These are phyloP conservation scores for Empidonax alnorum DNA, from an alignment of 2,113 vertebrate species.

Conservation along the genomic window DNA sequence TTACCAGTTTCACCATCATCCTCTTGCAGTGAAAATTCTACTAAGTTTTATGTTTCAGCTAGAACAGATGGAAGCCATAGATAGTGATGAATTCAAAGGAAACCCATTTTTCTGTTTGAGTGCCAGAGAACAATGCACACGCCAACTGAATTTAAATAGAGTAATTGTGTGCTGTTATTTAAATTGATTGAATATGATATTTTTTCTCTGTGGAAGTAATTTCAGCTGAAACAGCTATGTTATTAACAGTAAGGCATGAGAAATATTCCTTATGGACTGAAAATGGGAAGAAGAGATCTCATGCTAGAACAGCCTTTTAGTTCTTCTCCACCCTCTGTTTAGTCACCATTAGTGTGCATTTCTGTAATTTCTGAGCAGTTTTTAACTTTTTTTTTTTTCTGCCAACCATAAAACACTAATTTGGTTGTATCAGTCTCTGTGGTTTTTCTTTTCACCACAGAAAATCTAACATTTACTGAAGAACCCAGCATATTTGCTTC, in stretches of 20 bases:
- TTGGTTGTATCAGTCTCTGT: not conserved
- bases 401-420: not conserved
- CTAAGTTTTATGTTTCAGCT: slow-evolving; percentile 28
- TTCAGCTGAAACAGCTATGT: not conserved
- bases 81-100: slow-evolving; percentile 47
- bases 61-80: slow-evolving; percentile 53
- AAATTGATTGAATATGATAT: not conserved
- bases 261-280: not conserved
- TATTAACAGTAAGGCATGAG: not conserved
- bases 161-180: slow-evolving; percentile 19
- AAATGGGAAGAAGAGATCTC: not conserved
- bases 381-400: not conserved
- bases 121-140: slow-evolving; percentile 33
- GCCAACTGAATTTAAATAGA: slow-evolving; percentile 34
- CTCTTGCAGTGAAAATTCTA: slow-evolving; percentile 12
- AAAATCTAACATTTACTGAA: not conserved
- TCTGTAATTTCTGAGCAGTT: not conserved
- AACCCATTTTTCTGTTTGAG: not conserved
- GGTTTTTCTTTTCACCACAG: not conserved
- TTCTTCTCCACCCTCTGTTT: not conserved
- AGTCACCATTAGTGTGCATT: not conserved
- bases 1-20: not conserved
- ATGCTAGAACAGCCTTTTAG: not conserved
- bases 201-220: not conserved
- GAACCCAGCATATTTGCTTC: not conserved